Conservation (phyloP, 1,140 invertebrate genomes). For the Drosophila bocki region DNA sequence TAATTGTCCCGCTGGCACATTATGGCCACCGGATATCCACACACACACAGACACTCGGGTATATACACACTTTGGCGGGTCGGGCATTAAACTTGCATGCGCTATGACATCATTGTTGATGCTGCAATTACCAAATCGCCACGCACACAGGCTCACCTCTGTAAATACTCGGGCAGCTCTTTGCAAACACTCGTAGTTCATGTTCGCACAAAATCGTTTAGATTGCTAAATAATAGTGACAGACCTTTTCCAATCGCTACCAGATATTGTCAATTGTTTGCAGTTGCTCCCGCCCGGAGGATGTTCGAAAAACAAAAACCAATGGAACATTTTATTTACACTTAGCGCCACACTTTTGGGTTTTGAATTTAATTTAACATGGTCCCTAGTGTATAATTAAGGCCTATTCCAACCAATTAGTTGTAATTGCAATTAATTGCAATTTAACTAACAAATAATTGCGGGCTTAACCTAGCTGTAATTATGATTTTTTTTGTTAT, state of each 20-base stretch:
- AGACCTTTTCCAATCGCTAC: constrained; percentile 29
- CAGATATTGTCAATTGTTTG: constrained; percentile 53
- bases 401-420: neutral
- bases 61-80: neutral
- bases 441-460: neutral
- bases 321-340: constrained; percentile 10
- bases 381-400: neutral
- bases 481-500: neutral
- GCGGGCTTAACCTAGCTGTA: neutral
- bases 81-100: constrained; percentile 47
- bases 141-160: constrained; percentile 3
- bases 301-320: neutral
- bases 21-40: constrained; percentile 63
- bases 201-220: constrained; percentile 70
- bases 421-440: neutral
- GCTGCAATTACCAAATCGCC: constrained; percentile 76
- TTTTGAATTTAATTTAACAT: neutral
- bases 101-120: constrained; percentile 70
- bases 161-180: constrained; percentile 44
- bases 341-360: neutral
- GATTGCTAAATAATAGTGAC: constrained; percentile 74
- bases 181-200: constrained; percentile 67
- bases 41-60: constrained; percentile 14
- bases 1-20: constrained; percentile 75
- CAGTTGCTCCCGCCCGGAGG: constrained; percentile 8